These are phyloP conservation scores for Morone chrysops DNA, from an alignment of 2,113 vertebrate genomes.

Conservation along the genomic window DNA sequence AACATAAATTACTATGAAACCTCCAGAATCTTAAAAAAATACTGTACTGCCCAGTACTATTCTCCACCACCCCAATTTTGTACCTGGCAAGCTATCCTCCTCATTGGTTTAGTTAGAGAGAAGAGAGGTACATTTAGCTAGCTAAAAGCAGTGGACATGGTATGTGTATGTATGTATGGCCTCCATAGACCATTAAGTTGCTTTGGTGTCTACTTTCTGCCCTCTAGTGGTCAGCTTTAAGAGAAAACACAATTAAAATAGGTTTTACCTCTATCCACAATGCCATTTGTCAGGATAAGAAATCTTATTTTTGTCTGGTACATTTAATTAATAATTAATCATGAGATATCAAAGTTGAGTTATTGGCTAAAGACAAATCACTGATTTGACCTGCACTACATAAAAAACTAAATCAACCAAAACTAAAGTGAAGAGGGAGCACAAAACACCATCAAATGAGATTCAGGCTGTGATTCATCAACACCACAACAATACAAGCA, in stretches of 20 bases:
- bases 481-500: not conserved
- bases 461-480: constrained; percentile 10
- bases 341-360: not conserved
- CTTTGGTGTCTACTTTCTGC: constrained; percentile 8
- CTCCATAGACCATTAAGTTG: not conserved
- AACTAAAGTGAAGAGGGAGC: not conserved
- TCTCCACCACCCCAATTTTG: not conserved
- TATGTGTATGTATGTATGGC: no score
- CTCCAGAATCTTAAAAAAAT: no score
- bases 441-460: not conserved
- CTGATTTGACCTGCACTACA: not conserved
- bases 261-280: not conserved
- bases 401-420: not conserved
- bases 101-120: not conserved
- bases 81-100: not conserved
- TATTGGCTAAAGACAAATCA: not conserved
- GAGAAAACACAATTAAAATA: not conserved
- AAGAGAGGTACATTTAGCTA: not conserved
- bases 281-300: not conserved
- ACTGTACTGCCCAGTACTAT: no score
- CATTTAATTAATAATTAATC: not conserved
- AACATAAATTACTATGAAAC: no score
- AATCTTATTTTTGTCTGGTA: not conserved
- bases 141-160: not conserved
- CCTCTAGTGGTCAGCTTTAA: not conserved